phyloP scores from a whole-genome alignment of 1,140 invertebrate genomes.

The Nylanderia fulva region DNA sequence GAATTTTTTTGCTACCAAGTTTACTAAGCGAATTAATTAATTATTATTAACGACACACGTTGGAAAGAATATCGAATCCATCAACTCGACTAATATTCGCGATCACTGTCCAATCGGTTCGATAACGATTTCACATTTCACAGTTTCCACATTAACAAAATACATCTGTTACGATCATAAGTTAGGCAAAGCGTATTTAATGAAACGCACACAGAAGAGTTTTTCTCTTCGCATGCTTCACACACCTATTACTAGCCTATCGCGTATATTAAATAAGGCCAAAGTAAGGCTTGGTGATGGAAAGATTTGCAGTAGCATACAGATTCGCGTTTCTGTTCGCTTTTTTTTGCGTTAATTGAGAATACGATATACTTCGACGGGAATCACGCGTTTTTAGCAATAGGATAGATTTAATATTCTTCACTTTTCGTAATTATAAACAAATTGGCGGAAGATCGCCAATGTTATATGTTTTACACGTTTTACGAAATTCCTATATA shows the following conservation, averaged over 20 bases:
- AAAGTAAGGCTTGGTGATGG: conserved; percentile 51
- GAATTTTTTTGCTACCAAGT: conserved; percentile 31
- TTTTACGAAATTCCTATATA: conserved; percentile 1
- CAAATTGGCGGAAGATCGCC: background rate
- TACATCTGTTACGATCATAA: conserved; percentile 34
- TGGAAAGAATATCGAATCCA: background rate
- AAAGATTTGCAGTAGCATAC: conserved; percentile 17
- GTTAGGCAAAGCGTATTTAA: conserved; percentile 18
- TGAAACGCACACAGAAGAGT: conserved; percentile 21
- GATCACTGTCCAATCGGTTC: background rate
- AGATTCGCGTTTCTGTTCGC: conserved; percentile 6
- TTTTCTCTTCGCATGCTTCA: conserved; percentile 26
- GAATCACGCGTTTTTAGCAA: conserved; percentile 24
- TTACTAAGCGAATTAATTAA: conserved; percentile 16
- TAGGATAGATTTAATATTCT: conserved; percentile 9
- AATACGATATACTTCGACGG: conserved; percentile 8
- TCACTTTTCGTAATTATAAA: background rate
- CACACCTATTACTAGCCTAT: conserved; percentile 25
- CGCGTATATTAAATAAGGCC: conserved; percentile 37
- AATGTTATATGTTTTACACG: background rate
- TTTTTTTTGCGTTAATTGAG: conserved; percentile 12
- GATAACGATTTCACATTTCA: background rate
- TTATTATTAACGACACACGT: background rate
- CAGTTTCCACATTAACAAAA: background rate
- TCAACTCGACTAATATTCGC: no score